A percentile compares a stretch with the other conserved stretches of the same genome.
phyloP scores from a whole-genome alignment of 2,113 vertebrate species.

The Callionymus lyra region DNA sequence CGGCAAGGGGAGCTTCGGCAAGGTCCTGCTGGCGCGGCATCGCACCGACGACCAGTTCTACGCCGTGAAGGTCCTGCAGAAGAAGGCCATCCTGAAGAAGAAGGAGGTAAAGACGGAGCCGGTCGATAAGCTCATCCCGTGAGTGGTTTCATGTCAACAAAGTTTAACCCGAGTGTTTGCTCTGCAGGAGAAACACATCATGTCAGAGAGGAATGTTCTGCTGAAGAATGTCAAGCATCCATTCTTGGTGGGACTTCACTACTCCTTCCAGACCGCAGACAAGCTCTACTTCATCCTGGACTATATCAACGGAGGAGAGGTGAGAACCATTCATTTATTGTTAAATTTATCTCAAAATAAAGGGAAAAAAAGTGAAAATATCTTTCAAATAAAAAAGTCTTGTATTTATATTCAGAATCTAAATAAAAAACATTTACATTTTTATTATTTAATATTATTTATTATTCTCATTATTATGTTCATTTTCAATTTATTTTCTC shows the following conservation, averaged over 20 bases:
- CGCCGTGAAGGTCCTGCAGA: constrained; percentile 95
- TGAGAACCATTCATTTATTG: constrained; percentile 61
- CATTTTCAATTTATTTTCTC: too few relatives aligned
- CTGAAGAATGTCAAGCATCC: constrained; percentile 97
- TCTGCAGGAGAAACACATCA: constrained; percentile 93
- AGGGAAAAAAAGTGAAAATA: too few relatives aligned
- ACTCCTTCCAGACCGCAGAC: constrained; percentile 95
- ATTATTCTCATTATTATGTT: too few relatives aligned
- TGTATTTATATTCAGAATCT: too few relatives aligned
- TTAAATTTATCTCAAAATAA: too few relatives aligned
- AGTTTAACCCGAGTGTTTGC: constrained; percentile 8
- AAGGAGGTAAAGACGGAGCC: constrained; percentile 79
- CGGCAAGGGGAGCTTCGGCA: constrained; percentile 97
- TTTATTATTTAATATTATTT: too few relatives aligned
- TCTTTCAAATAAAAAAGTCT: too few relatives aligned
- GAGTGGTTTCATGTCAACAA: neutral
- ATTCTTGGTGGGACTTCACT: constrained; percentile 94
- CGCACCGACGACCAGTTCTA: constrained; percentile 91
- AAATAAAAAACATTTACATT: too few relatives aligned
- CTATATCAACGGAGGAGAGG: constrained; percentile 99
- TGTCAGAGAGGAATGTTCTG: constrained; percentile 94
- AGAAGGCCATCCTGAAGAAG: constrained; percentile 96
- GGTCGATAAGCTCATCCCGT: too few relatives aligned
- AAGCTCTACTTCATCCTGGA: constrained; percentile 94
- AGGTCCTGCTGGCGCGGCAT: constrained; percentile 91